A percentile compares a stretch with the other conserved stretches of the same genome.
phyloP scores from a whole-genome alignment of 53 echinoderm and acorn worm species.

The Mesocentrotus franciscanus region DNA sequence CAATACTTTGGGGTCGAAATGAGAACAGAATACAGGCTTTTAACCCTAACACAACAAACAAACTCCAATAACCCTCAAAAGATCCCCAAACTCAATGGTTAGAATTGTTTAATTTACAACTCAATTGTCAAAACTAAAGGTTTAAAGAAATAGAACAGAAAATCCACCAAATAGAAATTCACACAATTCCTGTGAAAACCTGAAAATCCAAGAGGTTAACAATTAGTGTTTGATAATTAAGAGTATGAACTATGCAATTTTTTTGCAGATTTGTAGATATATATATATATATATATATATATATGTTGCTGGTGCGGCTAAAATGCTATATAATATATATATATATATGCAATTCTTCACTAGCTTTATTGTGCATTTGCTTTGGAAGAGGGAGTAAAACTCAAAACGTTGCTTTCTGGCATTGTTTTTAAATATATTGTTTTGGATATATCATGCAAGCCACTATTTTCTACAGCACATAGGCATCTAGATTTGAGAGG shows the following conservation, averaged over 20 bases:
- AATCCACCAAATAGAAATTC: not conserved
- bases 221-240: not conserved
- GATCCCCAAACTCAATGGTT: not conserved
- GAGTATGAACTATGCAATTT: not conserved
- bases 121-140: not conserved
- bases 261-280: constrained; percentile 16
- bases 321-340: not conserved
- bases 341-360: not conserved
- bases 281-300: not conserved
- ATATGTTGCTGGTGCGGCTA: not conserved
- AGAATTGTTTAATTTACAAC: not conserved
- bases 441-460: not conserved
- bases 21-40: constrained; percentile 31
- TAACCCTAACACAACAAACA: not conserved
- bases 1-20: not conserved
- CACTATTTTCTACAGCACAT: not conserved
- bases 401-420: not conserved
- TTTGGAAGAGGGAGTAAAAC: not conserved
- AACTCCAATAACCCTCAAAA: not conserved
- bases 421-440: not conserved
- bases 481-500: not conserved
- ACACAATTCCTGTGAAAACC: not conserved
- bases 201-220: not conserved
- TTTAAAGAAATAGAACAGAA: not conserved
- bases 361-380: constrained; percentile 6